phyloP scores from a whole-genome alignment of 1,140 invertebrate species.

The Drosophila virilis region DNA sequence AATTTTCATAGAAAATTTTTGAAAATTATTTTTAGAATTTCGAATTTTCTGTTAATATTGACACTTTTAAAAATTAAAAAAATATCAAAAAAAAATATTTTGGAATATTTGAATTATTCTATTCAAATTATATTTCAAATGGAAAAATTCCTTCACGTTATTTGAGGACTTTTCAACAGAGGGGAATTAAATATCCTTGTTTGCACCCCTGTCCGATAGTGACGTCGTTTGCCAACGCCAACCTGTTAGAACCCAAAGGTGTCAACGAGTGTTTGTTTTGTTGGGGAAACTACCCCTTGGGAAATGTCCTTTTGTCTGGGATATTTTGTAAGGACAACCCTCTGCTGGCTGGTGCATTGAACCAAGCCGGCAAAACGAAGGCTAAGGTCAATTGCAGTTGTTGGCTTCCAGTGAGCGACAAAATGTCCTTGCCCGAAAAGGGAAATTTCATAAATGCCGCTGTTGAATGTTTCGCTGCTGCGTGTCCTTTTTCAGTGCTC shows the following conservation, averaged over 20 bases:
- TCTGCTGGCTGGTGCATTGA: slow-evolving; percentile 58
- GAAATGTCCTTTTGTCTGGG: slow-evolving; percentile 29
- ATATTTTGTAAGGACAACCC: slow-evolving; percentile 37
- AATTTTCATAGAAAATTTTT: too few relatives aligned
- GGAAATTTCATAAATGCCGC: slow-evolving; percentile 49
- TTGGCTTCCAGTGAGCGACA: slow-evolving; percentile 61
- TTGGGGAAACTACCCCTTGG: slow-evolving; percentile 21
- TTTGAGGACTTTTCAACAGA: neutral
- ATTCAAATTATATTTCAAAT: too few relatives aligned
- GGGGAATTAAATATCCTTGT: neutral
- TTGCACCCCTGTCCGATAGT: slow-evolving; percentile 35
- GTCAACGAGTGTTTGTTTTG: slow-evolving; percentile 11
- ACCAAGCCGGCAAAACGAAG: slow-evolving; percentile 71
- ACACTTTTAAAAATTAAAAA: too few relatives aligned
- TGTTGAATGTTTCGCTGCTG: slow-evolving; percentile 41
- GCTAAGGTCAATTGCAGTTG: slow-evolving; percentile 78
- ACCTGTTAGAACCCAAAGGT: slow-evolving; percentile 61
- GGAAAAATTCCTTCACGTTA: neutral
- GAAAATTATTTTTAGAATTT: too few relatives aligned
- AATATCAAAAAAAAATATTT: too few relatives aligned
- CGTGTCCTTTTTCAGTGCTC: slow-evolving; percentile 58
- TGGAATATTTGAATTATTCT: too few relatives aligned
- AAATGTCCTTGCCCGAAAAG: slow-evolving; percentile 45
- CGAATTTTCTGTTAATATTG: too few relatives aligned
- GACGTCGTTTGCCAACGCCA: slow-evolving; percentile 72